Evolutionary conservation across 1,140 invertebrate genomes (phyloP), one percentile per base, ranked within the genome.

Genomic region (Pseudomyrmex dendroicus): DNA sequence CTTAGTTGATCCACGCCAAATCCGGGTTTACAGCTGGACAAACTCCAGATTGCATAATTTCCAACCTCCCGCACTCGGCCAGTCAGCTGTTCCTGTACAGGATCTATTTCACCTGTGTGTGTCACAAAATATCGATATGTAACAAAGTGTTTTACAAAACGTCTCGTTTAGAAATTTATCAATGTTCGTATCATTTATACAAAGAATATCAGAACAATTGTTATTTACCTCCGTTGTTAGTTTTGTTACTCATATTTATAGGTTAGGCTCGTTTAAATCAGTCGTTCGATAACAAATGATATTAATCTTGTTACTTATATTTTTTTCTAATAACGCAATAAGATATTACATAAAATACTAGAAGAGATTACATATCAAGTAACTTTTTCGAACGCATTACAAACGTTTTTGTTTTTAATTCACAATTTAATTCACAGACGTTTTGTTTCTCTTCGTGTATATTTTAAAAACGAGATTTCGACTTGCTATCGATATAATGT

Each of bases 1-100:
- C 98, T 94, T 22, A 99, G 93, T 92, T 99, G 99, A 92, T 99
- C 98, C 13, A 99, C 99, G 35, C 99, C 99, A 96, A 99, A 99
- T 64, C 99, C 98, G 94, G 98, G 98, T 96, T 99, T 99, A 92
- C 99, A 99, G 35, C 98, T 99, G 1, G 98, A 99, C 44, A 99
- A 94, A 87, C 98, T 99, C 99, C 99, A 99, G 85, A 99, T 99
- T 8, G 99, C 99, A 94, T 99, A 98, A 89, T 97, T 96, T 15
- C 98, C 98, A 61, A 99, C 98, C 96, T 99, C 98, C 46, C 98
- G 95, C 1, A 99, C 97, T 84, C 96, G 96, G 20, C 97, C 97
- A 46, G 96, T 95, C 73, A 97, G 93, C 92, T 97, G 97, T 89
- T 96, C 96, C 83, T 96, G 95, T 5, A 97, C 93, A 2, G 97